Percentiles rank a stretch among this genome's conserved stretches.
Conservation (phyloP, 1,140 invertebrate species). For the Nylanderia fulva region DNA sequence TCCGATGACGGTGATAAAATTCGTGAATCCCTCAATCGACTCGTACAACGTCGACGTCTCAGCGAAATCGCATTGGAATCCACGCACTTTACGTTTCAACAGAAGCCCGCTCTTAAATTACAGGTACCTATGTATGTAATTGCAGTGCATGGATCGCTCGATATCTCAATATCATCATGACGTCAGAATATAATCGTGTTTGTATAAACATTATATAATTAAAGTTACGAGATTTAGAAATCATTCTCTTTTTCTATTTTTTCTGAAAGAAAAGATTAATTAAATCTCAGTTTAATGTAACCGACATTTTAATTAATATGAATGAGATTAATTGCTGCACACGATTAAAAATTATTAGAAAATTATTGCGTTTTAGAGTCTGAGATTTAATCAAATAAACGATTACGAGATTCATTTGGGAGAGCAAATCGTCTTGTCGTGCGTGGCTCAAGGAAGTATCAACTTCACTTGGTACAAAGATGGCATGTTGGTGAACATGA, state of each 20-base stretch:
- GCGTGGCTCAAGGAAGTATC: slow-evolving; percentile 91
- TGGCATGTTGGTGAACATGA: slow-evolving; percentile 90
- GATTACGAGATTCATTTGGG: slow-evolving; percentile 89
- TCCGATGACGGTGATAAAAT: slow-evolving; percentile 88
- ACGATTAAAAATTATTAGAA: slow-evolving; percentile 12
- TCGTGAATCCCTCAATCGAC: slow-evolving; percentile 87
- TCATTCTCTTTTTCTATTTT: background rate
- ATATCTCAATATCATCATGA: background rate
- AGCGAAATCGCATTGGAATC: slow-evolving; percentile 88
- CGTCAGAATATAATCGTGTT: background rate
- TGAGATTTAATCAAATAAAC: slow-evolving; percentile 81
- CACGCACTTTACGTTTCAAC: slow-evolving; percentile 87
- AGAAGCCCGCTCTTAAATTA: slow-evolving; percentile 87
- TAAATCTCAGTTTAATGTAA: background rate
- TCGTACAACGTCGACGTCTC: slow-evolving; percentile 88
- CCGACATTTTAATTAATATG: background rate
- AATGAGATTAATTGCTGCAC: background rate
- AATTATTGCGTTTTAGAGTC: slow-evolving; percentile 75
- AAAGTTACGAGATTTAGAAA: background rate
- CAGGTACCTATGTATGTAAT: slow-evolving; percentile 84
- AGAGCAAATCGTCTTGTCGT: slow-evolving; percentile 91
- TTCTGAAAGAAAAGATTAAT: background rate
- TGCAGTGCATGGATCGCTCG: background rate
- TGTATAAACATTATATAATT: too few species aligned
- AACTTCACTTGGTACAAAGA: slow-evolving; percentile 94